Evolutionary conservation across 2,113 vertebrate species (phyloP).

Genomic region (Odocoileus virginianus): DNA sequence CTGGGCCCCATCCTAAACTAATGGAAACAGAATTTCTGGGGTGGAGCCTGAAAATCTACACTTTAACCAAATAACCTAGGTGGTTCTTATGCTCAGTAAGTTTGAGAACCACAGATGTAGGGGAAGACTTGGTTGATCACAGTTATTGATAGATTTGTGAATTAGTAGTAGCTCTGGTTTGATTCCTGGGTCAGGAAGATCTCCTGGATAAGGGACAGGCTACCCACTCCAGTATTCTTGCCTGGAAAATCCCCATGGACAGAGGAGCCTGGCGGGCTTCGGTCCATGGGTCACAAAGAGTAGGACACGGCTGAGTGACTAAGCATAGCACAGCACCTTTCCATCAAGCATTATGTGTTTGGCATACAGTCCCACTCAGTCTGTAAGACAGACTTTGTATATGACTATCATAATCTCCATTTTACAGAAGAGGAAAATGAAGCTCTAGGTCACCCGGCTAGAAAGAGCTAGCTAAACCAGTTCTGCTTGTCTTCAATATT

Average conservation of each 20-base stretch:
- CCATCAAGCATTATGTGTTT: background rate
- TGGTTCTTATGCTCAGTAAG: background rate
- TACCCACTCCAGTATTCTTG: background rate
- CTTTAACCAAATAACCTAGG: background rate
- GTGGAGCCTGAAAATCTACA: background rate
- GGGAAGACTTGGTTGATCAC: background rate
- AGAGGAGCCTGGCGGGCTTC: background rate
- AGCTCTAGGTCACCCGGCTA: background rate
- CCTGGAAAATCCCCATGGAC: background rate
- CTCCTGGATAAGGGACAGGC: background rate
- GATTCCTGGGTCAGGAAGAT: background rate
- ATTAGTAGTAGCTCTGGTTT: background rate
- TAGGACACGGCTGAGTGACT: background rate
- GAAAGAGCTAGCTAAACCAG: background rate
- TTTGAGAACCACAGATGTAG: background rate
- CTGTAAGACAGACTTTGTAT: background rate
- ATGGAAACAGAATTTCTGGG: slow-evolving; percentile 1
- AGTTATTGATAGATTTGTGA: background rate
- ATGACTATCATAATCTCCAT: background rate
- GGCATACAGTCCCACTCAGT: background rate
- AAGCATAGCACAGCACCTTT: background rate
- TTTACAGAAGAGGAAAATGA: slow-evolving; percentile 6
- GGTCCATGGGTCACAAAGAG: background rate
- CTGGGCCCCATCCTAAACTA: background rate
- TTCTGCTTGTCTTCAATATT: background rate